Percentiles rank a stretch among this genome's conserved stretches.
Evolutionary conservation across 2,797 vertebrate genomes (phyloP).

Genomic region (Pseudochromis fuscus): DNA sequence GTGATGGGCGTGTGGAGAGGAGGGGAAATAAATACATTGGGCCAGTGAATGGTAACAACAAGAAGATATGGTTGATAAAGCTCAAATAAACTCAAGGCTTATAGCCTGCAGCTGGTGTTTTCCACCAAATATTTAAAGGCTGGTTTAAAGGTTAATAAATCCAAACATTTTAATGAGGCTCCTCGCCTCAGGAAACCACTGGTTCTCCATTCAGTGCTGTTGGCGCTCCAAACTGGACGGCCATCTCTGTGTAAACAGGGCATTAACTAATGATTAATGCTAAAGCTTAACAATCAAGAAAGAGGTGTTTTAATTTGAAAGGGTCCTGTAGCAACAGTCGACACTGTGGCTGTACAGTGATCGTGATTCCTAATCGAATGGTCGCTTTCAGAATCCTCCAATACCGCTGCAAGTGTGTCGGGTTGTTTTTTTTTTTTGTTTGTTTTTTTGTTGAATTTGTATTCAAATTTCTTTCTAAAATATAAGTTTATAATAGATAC

Average conservation of each 20-base stretch:
- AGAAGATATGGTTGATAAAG: slow-evolving; percentile 73
- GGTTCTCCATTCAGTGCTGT: slow-evolving; percentile 78
- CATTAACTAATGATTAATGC: slow-evolving; percentile 71
- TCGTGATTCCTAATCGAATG: slow-evolving; percentile 67
- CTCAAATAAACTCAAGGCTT: slow-evolving; percentile 76
- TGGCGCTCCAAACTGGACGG: slow-evolving; percentile 65
- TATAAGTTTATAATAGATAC: slow-evolving; percentile 86
- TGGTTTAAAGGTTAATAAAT: slow-evolving; percentile 77
- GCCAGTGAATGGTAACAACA: slow-evolving; percentile 68
- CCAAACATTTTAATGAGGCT: slow-evolving; percentile 71
- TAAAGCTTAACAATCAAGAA: slow-evolving; percentile 75
- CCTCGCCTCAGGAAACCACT: slow-evolving; percentile 64
- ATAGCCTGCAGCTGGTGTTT: slow-evolving; percentile 79
- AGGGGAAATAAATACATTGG: slow-evolving; percentile 78
- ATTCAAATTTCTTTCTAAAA: slow-evolving; percentile 84
- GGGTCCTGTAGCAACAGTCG: slow-evolving; percentile 65
- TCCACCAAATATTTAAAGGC: slow-evolving; percentile 77
- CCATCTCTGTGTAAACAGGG: slow-evolving; percentile 75
- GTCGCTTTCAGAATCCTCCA: slow-evolving; percentile 69
- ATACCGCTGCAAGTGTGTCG: slow-evolving; percentile 45
- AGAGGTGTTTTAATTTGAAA: slow-evolving; percentile 64
- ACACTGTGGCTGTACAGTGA: slow-evolving; percentile 76
- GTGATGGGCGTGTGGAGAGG: slow-evolving; percentile 60
- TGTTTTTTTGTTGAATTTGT: slow-evolving; percentile 72
- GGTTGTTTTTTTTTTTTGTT: slow-evolving; percentile 21